Conservation (phyloP, 2,888 invertebrate genomes). For the Hemaris fuciformis region DNA sequence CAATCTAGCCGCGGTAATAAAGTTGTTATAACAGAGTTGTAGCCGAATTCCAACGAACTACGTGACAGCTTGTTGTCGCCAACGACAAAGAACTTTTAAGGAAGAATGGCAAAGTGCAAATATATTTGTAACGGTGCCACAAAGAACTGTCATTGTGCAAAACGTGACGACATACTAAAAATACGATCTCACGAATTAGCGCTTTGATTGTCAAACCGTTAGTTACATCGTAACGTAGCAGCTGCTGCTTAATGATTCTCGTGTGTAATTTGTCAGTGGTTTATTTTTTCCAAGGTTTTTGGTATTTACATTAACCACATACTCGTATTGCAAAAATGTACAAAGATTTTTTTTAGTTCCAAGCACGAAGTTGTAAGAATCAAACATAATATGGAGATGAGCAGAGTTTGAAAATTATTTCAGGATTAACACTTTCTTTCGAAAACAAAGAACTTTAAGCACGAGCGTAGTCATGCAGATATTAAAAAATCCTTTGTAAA, state of each 20-base stretch:
- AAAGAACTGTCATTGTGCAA: background rate
- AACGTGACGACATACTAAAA: background rate
- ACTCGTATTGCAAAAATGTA: background rate
- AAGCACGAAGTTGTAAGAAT: background rate
- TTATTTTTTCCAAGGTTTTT: background rate
- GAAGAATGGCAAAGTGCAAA: constrained; percentile 8
- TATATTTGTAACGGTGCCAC: background rate
- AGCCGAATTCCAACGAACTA: background rate
- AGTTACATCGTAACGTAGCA: constrained; percentile 7
- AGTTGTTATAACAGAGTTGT: background rate
- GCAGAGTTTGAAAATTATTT: background rate
- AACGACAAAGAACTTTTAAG: constrained; percentile 2
- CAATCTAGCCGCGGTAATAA: background rate
- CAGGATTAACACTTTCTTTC: background rate
- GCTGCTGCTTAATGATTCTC: background rate
- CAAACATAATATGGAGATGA: background rate
- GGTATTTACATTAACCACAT: background rate
- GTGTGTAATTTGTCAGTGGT: background rate
- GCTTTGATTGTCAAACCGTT: background rate
- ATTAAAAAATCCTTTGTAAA: background rate
- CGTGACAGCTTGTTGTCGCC: background rate
- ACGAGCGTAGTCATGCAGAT: background rate
- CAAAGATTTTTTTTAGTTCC: background rate
- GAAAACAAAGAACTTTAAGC: background rate
- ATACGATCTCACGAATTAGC: background rate